Percentiles rank a stretch among this genome's conserved stretches.
phyloP scores from a whole-genome alignment of 2,888 invertebrate species.

The Pandemis corylana region DNA sequence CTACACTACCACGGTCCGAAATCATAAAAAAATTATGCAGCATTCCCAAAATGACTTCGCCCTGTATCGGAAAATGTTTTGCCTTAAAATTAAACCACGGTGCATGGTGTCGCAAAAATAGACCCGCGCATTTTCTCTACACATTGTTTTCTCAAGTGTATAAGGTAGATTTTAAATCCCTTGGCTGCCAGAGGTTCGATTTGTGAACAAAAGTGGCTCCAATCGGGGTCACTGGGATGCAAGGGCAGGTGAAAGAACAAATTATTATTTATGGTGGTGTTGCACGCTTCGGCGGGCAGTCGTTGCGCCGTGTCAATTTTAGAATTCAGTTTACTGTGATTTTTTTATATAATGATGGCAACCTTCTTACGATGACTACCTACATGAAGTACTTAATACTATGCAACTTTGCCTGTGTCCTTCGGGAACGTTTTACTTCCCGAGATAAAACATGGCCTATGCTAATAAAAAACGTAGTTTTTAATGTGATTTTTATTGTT shows the following conservation, averaged over 20 bases:
- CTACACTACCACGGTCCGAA: too few relatives aligned
- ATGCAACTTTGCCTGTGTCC: too few relatives aligned
- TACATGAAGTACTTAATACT: too few relatives aligned
- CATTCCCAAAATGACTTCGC: not conserved
- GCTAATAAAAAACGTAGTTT: too few relatives aligned
- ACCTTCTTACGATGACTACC: too few relatives aligned
- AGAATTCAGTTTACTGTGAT: constrained; percentile 63
- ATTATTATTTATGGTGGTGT: constrained; percentile 55
- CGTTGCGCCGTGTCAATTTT: constrained; percentile 56
- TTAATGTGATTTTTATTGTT: too few relatives aligned
- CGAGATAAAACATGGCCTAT: too few relatives aligned
- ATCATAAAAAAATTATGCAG: too few relatives aligned
- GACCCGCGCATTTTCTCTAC: not conserved
- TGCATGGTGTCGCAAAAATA: not conserved
- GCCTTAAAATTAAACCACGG: not conserved
- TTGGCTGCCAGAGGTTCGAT: not conserved
- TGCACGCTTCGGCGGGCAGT: constrained; percentile 48
- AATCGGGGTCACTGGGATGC: not conserved
- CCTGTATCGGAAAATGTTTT: not conserved
- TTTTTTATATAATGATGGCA: too few relatives aligned
- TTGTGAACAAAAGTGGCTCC: not conserved
- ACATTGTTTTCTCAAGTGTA: constrained; percentile 6
- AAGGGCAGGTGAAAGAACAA: constrained; percentile 4
- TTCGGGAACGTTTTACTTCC: too few relatives aligned
- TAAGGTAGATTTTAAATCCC: constrained; percentile 2